phyloP scores from a whole-genome alignment of 2,888 invertebrate genomes.

The Peribatodes rhomboidaria region DNA sequence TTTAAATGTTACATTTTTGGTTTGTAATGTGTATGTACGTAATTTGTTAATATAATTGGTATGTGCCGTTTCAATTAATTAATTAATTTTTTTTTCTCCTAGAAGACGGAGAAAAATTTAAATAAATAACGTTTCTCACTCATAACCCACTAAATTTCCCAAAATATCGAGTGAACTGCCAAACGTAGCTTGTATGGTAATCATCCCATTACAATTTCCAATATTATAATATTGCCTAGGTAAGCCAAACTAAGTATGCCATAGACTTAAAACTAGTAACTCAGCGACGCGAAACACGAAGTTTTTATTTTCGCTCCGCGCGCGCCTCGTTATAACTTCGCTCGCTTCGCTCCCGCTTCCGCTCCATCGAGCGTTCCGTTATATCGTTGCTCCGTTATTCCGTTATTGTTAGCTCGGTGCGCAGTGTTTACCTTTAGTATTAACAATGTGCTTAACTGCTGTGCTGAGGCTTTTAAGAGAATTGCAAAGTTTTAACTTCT shows the following conservation, averaged over 20 bases:
- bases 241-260: conserved; percentile 19
- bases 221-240: background rate
- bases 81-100: no score
- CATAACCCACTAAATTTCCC: no score
- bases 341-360: conserved; percentile 30
- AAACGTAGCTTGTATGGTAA: no score
- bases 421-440: conserved; percentile 49
- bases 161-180: no score
- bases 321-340: conserved; percentile 56
- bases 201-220: no score
- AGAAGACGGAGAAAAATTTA: no score
- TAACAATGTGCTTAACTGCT: conserved; percentile 23
- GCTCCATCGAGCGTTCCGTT: conserved; percentile 23
- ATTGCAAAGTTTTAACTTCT: conserved; percentile 4
- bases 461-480: conserved; percentile 14
- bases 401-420: conserved; percentile 48
- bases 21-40: no score
- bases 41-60: no score
- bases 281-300: conserved; percentile 34
- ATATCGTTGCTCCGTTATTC: conserved; percentile 14
- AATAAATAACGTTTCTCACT: no score
- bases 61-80: no score
- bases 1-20: no score
- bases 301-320: conserved; percentile 46
- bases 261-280: background rate